phyloP scores from a whole-genome alignment of 2,797 vertebrate species.

The Eospalax fontanierii region DNA sequence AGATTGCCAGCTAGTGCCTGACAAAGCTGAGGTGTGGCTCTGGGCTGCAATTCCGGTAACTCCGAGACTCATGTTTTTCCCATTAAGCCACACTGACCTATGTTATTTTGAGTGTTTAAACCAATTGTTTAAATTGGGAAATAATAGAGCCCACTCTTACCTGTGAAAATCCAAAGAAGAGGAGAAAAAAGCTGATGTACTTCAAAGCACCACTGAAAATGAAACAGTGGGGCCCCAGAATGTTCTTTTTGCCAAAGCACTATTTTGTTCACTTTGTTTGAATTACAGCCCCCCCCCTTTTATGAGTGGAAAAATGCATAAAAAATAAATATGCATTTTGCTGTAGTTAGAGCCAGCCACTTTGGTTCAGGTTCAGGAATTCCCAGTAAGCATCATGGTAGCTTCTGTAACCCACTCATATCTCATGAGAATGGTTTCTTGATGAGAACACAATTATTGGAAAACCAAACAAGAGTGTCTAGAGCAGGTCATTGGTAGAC shows the following conservation, averaged over 20 bases:
- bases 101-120: constrained; percentile 22
- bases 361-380: neutral
- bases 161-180: constrained; percentile 42
- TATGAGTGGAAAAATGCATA: no score
- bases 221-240: neutral
- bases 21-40: neutral
- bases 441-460: neutral
- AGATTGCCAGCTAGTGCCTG: neutral
- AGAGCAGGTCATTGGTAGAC: neutral
- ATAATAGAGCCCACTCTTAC: constrained; percentile 2
- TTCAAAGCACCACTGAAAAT: neutral
- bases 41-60: neutral
- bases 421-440: neutral
- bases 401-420: neutral
- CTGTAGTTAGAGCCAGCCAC: neutral
- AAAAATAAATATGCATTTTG: neutral
- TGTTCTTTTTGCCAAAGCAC: neutral
- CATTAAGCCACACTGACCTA: neutral
- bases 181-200: neutral
- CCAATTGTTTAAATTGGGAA: constrained; percentile 34
- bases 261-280: neutral
- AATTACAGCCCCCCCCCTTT: neutral
- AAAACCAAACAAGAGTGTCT: neutral
- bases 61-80: neutral
- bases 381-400: neutral